These are phyloP conservation scores for Tachina fera DNA, from an alignment of 2,888 invertebrate species.

Conservation along the genomic window DNA sequence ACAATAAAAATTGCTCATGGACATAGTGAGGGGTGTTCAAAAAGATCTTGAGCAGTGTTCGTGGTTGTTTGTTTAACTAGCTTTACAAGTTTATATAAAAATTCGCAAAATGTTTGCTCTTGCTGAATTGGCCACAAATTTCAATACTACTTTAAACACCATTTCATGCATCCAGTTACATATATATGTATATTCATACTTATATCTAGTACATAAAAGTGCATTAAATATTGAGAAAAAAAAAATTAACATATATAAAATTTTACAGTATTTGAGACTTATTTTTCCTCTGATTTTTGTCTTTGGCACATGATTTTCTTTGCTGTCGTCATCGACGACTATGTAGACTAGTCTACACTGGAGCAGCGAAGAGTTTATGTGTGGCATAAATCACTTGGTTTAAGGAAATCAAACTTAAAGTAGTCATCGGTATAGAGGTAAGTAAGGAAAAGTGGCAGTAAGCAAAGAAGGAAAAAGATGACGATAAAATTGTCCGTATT, in stretches of 20 bases:
- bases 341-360: not conserved
- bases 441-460: constrained; percentile 55
- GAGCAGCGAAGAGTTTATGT: constrained; percentile 38
- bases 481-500: constrained; percentile 59
- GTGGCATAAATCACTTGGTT: constrained; percentile 70
- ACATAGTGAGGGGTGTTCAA: too few species aligned
- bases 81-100: not conserved
- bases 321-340: constrained; percentile 36
- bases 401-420: constrained; percentile 66
- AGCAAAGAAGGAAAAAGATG: constrained; percentile 32
- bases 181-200: too few species aligned
- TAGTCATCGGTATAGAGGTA: constrained; percentile 44
- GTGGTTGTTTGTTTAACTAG: too few species aligned
- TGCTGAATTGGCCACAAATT: constrained; percentile 21
- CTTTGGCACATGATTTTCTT: constrained; percentile 31
- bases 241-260: not conserved
- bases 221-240: not conserved
- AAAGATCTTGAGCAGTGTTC: too few species aligned
- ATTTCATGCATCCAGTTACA: not conserved
- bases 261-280: constrained; percentile 48
- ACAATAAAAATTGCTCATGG: too few species aligned
- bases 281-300: not conserved
- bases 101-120: not conserved
- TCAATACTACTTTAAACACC: not conserved
- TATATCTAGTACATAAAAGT: constrained; percentile 12